Evolutionary conservation across 2,888 invertebrate species (phyloP), one percentile per base, ranked within the genome.

Genomic region (Cheilosia urbana): DNA sequence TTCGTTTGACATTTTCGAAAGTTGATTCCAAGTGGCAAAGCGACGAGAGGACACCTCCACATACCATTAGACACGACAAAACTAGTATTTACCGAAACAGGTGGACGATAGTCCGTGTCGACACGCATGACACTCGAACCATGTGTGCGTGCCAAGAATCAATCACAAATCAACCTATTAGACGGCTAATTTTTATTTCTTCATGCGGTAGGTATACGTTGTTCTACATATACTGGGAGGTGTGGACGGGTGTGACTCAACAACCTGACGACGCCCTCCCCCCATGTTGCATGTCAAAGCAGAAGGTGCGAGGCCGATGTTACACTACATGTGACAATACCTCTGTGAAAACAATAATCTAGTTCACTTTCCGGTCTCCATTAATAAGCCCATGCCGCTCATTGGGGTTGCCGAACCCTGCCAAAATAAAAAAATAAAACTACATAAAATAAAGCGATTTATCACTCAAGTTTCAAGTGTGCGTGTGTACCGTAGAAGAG

Each of bases 151-250:
- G 84, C n/a, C 6, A 42, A 55, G 80, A 49, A 80, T 84, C 71
- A 84, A 84, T 84, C 84, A 84, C 60, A 75, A 75, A 76, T 84
- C 84, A 65, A 71, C 60, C 53, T 34, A 37, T 65, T 19, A 72
- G 34, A 27, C 47, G 69, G n/a, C 49, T 42, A 63, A 66, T 66
- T 60, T 72, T 66, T 53, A 60, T 57, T 65, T 75, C 45, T 63
- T 47, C 6, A 34, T 73, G 45, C 34, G 13, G 30, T 9, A 30
- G 30, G 13, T 4, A 13, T 11, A 42, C 24, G 11, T 11, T 63
- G 5, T 19, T 13, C 19, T 17, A 27, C n/a, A n/a, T n/a, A n/a
- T 4, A 15, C 21, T 45, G 24, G 19, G 17, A 37, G 11, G 27
- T 40, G 47, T 7, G 51, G 53, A 51, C 21, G 57, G 73, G 65